Evolutionary conservation across 2,797 vertebrate species (phyloP).

Genomic region (Rhinogobio ventralis): DNA sequence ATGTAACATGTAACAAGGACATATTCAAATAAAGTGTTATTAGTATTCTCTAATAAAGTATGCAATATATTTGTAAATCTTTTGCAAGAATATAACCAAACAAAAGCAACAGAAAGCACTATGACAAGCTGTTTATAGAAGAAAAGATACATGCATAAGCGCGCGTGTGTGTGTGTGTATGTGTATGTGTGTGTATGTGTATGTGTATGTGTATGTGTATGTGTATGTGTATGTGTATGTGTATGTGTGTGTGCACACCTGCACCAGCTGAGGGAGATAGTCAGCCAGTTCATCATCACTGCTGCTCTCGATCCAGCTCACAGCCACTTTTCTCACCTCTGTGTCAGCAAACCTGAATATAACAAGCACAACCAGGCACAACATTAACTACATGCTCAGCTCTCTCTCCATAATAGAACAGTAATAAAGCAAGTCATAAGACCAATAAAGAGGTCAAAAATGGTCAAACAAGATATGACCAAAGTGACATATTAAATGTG

Average conservation of each 20-base stretch:
- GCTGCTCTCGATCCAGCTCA: conserved; percentile 90
- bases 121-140: neutral
- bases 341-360: conserved; percentile 91
- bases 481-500: conserved; percentile 26
- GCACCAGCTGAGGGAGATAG: conserved; percentile 95
- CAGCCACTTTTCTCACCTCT: conserved; percentile 87
- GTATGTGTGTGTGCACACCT: conserved; percentile 76
- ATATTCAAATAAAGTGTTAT: too few relatives aligned
- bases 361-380: neutral
- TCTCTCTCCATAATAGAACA: neutral
- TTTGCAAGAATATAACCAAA: neutral
- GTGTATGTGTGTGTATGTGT: neutral
- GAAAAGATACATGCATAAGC: neutral
- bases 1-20: too few relatives aligned
- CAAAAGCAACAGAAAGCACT: neutral
- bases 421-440: conserved; percentile 18
- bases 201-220: neutral
- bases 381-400: conserved; percentile 4
- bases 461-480: neutral
- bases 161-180: neutral
- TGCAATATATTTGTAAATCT: neutral
- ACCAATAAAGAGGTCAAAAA: conserved; percentile 28
- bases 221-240: neutral
- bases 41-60: neutral
- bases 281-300: conserved; percentile 93